Base-by-base conservation (phyloP, 1,140 invertebrate species). In the Magallana gigas region DNA sequence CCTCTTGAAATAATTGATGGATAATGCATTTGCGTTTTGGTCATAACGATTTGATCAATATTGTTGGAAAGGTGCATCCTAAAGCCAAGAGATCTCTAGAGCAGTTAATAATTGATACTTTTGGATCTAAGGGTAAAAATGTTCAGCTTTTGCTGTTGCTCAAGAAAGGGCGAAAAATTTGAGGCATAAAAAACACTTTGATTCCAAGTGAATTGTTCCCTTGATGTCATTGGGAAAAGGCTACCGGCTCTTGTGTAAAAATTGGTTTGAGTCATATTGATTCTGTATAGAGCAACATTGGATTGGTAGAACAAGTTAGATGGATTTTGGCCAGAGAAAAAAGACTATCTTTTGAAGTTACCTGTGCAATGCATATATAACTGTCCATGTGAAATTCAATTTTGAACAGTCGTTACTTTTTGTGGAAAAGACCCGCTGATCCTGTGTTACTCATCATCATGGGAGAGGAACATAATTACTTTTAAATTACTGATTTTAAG, bases 31-130 rank as follows among this genome's bases (percentile, higher is more conserved):
- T 29, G 23, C 18, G 23, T 36, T 76, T 12, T 29, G 68, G 68
- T 9, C 68, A 36, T 11, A 76, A 76, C 29, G 23, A 76, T 76
- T 76, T 11, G 23, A 76, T 76, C 68, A 76, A 76, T 76, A 36
- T 36, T 36, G 23, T 29, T 76, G 23, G 68, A 29, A 29, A 76
- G 23, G 23, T 18, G 18, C 60, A 62, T 23, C 5, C 8, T 18
- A 9, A 68, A 23, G 23, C 12, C 8, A n/a, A 9, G 6, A 18
- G 36, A 48, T 23, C 18, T 23, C 29, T 23, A 23, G 64, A 71
- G 36, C 36, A 29, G 68, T 76, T 29, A 76, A 76, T 76, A 29
- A 76, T 76, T 76, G 68, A 76, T 76, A 76, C 23, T 29, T 76
- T 11, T 23, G 68, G 68, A 76, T 76, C 36, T 8, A 18, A 76